Base-by-base conservation (phyloP, 2,888 invertebrate genomes). In the Pammene aurita region DNA sequence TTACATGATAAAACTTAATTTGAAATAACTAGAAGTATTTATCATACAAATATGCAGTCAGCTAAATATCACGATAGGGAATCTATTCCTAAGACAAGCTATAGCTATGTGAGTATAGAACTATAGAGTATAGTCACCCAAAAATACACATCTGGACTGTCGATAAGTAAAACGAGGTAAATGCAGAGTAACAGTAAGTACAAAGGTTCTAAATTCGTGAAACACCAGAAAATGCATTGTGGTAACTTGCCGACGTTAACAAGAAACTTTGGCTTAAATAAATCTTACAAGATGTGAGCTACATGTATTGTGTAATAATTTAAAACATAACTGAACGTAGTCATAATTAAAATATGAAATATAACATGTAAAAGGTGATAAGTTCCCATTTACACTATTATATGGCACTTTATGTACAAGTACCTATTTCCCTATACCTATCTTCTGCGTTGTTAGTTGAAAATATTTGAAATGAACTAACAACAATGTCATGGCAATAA, bases 141-240 rank as follows among this genome's bases (percentile, higher is more conserved):
- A 69, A 69, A 69, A 69, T 68, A 67, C 48, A 42, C 13, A 62
- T 67, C 63, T 58, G 58, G 52, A 54, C 55, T 52, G 67, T 63
- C 61, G 14, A 62, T 48, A 42, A 38, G 2, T 60, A 55, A 55
- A 67, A 26, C 46, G 55, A 56, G 62, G 38, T 61, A 50, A 50
- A 50, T 50, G 50, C 18, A 16, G 38, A 2, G 46, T 38, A 18
- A 48, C 44, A 48, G 26, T 57, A 66, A 52, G 50, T 66, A 66
- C 41, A 26, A 41, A 13, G 18, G 13, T 13, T n/a, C 41, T 66
- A 66, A 52, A 66, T 58, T 57, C 50, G 50, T 57, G 41, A 42
- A 18, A 57, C 10, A 61, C 38, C 38, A 34, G 2, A 60, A 44
- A 58, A 38, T 48, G 16, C 7, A 11, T 14, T 7, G 50, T 26